phyloP scores from a whole-genome alignment of 2,797 vertebrate species.

The Nasua narica region DNA sequence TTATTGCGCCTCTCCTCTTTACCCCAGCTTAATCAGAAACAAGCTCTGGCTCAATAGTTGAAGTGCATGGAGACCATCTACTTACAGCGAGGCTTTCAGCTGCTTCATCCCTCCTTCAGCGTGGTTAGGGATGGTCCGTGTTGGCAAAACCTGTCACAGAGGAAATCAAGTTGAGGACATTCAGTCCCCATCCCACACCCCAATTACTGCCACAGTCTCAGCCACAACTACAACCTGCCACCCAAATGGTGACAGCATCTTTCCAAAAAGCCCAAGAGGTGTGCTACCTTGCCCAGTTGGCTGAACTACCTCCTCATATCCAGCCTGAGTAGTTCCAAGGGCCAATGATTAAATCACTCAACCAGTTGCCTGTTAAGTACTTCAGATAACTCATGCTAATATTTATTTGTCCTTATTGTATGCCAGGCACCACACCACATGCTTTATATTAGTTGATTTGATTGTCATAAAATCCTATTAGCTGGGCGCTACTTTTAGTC shows the following conservation, averaged over 20 bases:
- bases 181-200: neutral
- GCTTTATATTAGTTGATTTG: neutral
- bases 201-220: neutral
- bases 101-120: neutral
- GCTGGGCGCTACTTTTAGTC: neutral
- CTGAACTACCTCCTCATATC: neutral
- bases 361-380: neutral
- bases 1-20: neutral
- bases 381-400: neutral
- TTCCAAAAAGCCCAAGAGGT: neutral
- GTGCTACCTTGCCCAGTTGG: neutral
- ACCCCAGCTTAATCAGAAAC: neutral
- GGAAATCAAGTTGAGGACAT: neutral
- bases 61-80: neutral
- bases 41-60: neutral
- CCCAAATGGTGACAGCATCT: neutral
- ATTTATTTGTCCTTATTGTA: neutral
- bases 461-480: neutral
- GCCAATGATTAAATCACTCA: neutral
- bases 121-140: neutral
- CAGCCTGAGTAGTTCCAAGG: neutral
- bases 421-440: neutral
- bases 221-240: neutral
- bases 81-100: neutral
- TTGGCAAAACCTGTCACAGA: neutral